Evolutionary conservation across 2,113 vertebrate species (phyloP).

Genomic region (Lophura nycthemera): DNA sequence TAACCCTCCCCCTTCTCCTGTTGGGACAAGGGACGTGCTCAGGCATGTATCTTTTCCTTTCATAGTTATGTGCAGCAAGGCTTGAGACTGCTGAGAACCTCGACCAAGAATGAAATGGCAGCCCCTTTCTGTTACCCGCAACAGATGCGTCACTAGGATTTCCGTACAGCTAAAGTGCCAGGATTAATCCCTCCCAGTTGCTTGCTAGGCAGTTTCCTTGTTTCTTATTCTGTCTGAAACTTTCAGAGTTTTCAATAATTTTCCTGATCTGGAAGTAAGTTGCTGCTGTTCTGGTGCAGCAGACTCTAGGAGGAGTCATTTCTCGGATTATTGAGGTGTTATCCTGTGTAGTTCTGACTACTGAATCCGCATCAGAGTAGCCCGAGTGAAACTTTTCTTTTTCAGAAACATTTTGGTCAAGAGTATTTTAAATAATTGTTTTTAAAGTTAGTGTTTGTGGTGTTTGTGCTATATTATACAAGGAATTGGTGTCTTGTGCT

Average conservation of each 20-base stretch:
- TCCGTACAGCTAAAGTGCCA: neutral
- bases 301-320: neutral
- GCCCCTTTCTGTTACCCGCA: slow-evolving; percentile 55
- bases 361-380: neutral
- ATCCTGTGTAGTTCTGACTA: rapidly evolving
- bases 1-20: slow-evolving; percentile 79
- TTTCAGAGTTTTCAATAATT: neutral
- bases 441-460: neutral
- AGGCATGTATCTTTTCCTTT: slow-evolving; percentile 39
- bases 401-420: neutral
- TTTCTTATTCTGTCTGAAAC: neutral
- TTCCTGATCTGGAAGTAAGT: neutral
- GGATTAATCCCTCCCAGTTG: neutral
- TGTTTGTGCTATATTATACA: rapidly evolving
- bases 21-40: slow-evolving; percentile 58
- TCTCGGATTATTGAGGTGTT: neutral
- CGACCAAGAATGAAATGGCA: slow-evolving; percentile 49
- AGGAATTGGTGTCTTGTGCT: neutral
- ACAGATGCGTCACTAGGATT: slow-evolving; percentile 59
- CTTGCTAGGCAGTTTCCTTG: neutral
- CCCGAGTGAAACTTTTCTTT: neutral
- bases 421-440: neutral
- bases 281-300: neutral
- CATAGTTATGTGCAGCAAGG: slow-evolving; percentile 51
- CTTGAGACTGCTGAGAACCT: slow-evolving; percentile 25